Evolutionary conservation across 1,140 invertebrate genomes (phyloP), one percentile per base, ranked within the genome.

Genomic region (Eumaeus atala): DNA sequence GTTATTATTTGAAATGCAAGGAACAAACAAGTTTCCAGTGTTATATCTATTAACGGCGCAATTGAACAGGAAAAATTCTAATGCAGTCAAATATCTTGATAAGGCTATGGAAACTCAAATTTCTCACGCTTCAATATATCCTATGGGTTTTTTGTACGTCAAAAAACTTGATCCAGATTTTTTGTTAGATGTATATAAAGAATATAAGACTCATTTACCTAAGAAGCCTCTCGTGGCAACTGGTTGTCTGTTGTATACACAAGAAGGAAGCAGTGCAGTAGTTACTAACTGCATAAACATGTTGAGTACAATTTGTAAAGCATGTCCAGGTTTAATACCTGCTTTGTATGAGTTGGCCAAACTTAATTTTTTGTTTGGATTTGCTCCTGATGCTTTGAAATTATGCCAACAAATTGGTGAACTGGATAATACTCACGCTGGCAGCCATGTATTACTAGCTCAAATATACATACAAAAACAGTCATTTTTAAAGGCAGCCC

Each of bases 401-500:
- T 89, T 91, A 16, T 80, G 98, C 16, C 91, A 93, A 64, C 91
- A 93, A 66, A 91, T 96, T 56, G 73, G 96, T 10, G 92, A 96
- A 6, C 77, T 93, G 9, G 95, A 97, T 77, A 90, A 92, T 11
- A 92, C 93, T 0, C 93, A 92, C 72, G 92, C 93, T 1, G 92
- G 96, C 63, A 95, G 93, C 17, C 93, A 97, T 84, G 88, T 99
- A 4, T 84, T 98, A 4, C 91, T 97, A 89, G 95, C 97, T 14
- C 95, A 97, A 84, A 94, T 97, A 48, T 91, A 95, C 53, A 82
- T 93, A 1, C 89, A 90, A 42, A 92, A 95, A 78, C 91, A 92
- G 37, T 91, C 94, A 61, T 95, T 92, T 70, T 90, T 93, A 33
- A 90, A 93, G 67, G 97, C 96, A 0, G 90, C 92, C 12, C 94